Evolutionary conservation across 2,113 vertebrate genomes (phyloP).

Genomic region (Lepisosteus oculatus): DNA sequence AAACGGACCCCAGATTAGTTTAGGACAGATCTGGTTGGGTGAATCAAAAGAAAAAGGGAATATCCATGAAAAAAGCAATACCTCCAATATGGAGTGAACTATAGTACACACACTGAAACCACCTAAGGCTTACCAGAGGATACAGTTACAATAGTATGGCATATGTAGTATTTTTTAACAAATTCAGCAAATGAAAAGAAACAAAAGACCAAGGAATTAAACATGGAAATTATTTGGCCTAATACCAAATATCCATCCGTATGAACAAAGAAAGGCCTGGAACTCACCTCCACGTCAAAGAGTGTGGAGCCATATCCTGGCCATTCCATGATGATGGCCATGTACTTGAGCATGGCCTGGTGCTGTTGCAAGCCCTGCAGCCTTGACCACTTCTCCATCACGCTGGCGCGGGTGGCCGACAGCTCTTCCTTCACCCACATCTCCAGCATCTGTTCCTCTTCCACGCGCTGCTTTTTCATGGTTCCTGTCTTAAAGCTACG

Average conservation of each 20-base stretch:
- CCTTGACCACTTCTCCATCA: slow-evolving; percentile 85
- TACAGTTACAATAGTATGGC: not conserved
- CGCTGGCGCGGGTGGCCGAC: slow-evolving; percentile 80
- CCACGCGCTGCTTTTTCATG: slow-evolving; percentile 84
- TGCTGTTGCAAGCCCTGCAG: slow-evolving; percentile 83
- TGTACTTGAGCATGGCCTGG: slow-evolving; percentile 90
- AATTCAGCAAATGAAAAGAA: not conserved
- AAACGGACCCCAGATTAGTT: too few species aligned
- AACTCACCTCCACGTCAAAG: slow-evolving; percentile 85
- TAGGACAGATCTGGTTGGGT: too few species aligned
- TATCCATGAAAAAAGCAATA: too few species aligned
- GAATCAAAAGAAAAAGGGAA: too few species aligned
- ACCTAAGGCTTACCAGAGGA: too few species aligned
- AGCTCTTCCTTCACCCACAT: slow-evolving; percentile 94
- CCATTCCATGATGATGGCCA: slow-evolving; percentile 87
- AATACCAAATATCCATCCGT: not conserved
- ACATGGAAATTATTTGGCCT: not conserved
- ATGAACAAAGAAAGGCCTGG: too few species aligned
- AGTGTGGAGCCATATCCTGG: slow-evolving; percentile 87
- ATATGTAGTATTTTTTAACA: not conserved
- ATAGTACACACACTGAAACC: too few species aligned
- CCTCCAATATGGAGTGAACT: too few species aligned
- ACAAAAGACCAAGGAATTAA: too few species aligned
- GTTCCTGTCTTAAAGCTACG: slow-evolving; percentile 86
- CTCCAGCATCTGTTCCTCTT: slow-evolving; percentile 90